These are phyloP conservation scores for Sussaba pulchella DNA, from an alignment of 2,888 invertebrate species.

Conservation along the genomic window DNA sequence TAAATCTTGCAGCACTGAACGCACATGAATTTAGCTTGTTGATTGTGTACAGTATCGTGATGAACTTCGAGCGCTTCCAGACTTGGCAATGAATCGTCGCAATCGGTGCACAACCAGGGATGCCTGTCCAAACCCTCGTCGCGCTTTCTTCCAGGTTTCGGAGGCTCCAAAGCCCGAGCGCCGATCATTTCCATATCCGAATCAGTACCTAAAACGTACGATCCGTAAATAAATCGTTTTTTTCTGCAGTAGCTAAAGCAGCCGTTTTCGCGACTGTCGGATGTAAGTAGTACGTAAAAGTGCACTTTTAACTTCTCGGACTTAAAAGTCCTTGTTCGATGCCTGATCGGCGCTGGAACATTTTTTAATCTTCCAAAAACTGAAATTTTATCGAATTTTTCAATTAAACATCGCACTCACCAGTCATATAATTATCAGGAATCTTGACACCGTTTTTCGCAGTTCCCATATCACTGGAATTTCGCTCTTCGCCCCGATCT, in stretches of 20 bases:
- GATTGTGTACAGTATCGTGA: constrained; percentile 87
- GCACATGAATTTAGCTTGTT: constrained; percentile 88
- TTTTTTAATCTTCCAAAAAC: too few relatives aligned
- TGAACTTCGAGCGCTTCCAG: constrained; percentile 87
- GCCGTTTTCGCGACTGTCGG: too few relatives aligned
- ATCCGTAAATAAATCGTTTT: too few relatives aligned
- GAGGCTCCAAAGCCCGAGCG: constrained; percentile 73
- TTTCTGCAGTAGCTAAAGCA: too few relatives aligned
- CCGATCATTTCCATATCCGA: constrained; percentile 82
- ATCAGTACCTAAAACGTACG: constrained; percentile 80
- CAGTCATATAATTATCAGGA: constrained; percentile 83
- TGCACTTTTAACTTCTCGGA: too few relatives aligned
- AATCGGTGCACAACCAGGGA: constrained; percentile 86
- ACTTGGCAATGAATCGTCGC: constrained; percentile 84
- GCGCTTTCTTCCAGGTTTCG: constrained; percentile 74
- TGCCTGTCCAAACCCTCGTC: constrained; percentile 84
- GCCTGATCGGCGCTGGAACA: too few relatives aligned
- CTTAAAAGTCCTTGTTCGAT: too few relatives aligned
- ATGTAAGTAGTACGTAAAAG: too few relatives aligned
- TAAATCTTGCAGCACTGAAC: constrained; percentile 88
- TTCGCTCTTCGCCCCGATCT: constrained; percentile 71
- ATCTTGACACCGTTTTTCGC: constrained; percentile 75
- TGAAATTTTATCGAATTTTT: too few relatives aligned
- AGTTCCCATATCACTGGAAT: constrained; percentile 48
- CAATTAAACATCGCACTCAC: constrained; percentile 65